Percentiles rank a stretch among this genome's conserved stretches.
Evolutionary conservation across 2,888 invertebrate species (phyloP).

Genomic region (Allophyes oxyacanthae): DNA sequence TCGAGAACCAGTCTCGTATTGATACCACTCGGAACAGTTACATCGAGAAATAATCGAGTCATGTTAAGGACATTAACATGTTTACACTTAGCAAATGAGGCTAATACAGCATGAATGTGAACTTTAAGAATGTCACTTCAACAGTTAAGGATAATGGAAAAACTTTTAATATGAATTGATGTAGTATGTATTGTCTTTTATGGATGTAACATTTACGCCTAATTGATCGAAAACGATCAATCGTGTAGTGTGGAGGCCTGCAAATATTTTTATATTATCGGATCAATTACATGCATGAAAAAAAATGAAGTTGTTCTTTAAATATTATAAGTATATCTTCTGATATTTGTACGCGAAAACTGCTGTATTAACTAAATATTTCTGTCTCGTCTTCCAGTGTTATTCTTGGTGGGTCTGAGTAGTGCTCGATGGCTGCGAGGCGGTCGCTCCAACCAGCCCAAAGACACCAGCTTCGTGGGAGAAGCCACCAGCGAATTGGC

Average conservation of each 20-base stretch:
- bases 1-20: slow-evolving; percentile 57
- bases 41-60: slow-evolving; percentile 42
- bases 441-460: slow-evolving; percentile 73
- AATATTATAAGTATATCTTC: no score
- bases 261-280: no score
- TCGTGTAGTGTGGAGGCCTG: no score
- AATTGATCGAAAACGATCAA: no score
- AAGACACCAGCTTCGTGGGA: slow-evolving; percentile 84
- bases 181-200: no score
- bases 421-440: slow-evolving; percentile 80
- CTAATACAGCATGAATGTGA: slow-evolving; percentile 7
- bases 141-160: not conserved
- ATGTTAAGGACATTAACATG: slow-evolving; percentile 35
- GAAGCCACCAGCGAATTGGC: slow-evolving; percentile 86
- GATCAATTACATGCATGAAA: no score
- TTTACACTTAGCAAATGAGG: slow-evolving; percentile 33
- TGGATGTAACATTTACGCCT: no score
- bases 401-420: slow-evolving; percentile 70
- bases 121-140: not conserved
- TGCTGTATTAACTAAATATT: not conserved
- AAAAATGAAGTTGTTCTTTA: no score
- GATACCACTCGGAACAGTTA: slow-evolving; percentile 56
- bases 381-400: slow-evolving; percentile 68
- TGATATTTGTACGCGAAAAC: no score
- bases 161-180: not conserved